These are phyloP conservation scores for Nylanderia fulva DNA, from an alignment of 1,140 invertebrate genomes.

Conservation along the genomic window DNA sequence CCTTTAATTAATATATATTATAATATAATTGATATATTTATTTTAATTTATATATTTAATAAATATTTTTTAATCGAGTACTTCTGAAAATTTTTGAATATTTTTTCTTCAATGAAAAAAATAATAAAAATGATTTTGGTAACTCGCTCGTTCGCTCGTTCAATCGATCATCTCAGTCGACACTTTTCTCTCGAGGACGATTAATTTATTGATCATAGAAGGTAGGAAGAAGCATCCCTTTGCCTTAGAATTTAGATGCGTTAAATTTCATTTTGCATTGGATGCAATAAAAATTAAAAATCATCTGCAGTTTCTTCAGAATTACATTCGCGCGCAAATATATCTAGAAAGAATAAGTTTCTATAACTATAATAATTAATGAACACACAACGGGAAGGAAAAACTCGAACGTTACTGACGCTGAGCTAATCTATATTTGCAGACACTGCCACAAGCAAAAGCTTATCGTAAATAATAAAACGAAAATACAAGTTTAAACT, in stretches of 20 bases:
- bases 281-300: slow-evolving; percentile 38
- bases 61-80: too few relatives aligned
- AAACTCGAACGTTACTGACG: background rate
- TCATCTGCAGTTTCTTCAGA: slow-evolving; percentile 20
- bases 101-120: background rate
- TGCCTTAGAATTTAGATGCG: slow-evolving; percentile 64
- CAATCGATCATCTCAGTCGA: slow-evolving; percentile 11
- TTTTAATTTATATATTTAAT: too few relatives aligned
- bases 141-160: slow-evolving; percentile 24
- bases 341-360: background rate
- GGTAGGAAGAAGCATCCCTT: slow-evolving; percentile 34
- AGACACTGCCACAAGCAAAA: slow-evolving; percentile 84
- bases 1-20: too few relatives aligned
- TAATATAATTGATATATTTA: too few relatives aligned
- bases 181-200: background rate
- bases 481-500: slow-evolving; percentile 65
- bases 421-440: slow-evolving; percentile 67
- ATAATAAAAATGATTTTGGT: background rate
- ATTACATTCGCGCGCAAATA: slow-evolving; percentile 34
- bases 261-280: slow-evolving; percentile 63
- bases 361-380: background rate
- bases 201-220: slow-evolving; percentile 24
- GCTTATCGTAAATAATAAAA: slow-evolving; percentile 80
- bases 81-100: too few relatives aligned
- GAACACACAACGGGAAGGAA: background rate